Percentiles rank a stretch among this genome's conserved stretches.
These are phyloP conservation scores for Petrophora chlorosata DNA, from an alignment of 2,888 invertebrate species.

Conservation along the genomic window DNA sequence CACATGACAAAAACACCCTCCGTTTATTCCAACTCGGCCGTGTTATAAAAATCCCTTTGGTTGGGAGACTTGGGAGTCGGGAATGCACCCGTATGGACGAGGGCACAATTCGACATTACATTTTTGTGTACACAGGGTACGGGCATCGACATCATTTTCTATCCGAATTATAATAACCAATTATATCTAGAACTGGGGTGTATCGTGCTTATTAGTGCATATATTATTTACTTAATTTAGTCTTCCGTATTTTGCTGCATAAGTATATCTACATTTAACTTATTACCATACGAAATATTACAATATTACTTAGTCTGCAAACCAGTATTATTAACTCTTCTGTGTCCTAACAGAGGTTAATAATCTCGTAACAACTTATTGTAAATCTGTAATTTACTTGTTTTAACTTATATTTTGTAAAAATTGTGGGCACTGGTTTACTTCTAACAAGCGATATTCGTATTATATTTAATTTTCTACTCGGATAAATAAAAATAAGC, in stretches of 20 bases:
- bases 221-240: not conserved
- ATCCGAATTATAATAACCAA: not conserved
- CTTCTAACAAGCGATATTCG: not conserved
- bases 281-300: too few relatives aligned
- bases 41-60: conserved; percentile 75
- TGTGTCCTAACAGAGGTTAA: too few relatives aligned
- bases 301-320: too few relatives aligned
- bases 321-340: too few relatives aligned
- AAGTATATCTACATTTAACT: too few relatives aligned
- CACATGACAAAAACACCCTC: conserved; percentile 79
- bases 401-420: too few relatives aligned
- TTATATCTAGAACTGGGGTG: too few relatives aligned
- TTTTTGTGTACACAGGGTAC: conserved; percentile 2
- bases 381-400: too few relatives aligned
- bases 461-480: not conserved
- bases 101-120: conserved; percentile 35
- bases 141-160: not conserved
- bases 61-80: conserved; percentile 55
- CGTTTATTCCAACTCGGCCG: conserved; percentile 67
- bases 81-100: conserved; percentile 71
- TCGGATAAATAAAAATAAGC: not conserved
- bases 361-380: too few relatives aligned
- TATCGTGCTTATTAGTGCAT: too few relatives aligned
- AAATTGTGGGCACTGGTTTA: too few relatives aligned
- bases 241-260: not conserved